Conservation (phyloP, 2,888 invertebrate species). For the Tenthredo livida region DNA sequence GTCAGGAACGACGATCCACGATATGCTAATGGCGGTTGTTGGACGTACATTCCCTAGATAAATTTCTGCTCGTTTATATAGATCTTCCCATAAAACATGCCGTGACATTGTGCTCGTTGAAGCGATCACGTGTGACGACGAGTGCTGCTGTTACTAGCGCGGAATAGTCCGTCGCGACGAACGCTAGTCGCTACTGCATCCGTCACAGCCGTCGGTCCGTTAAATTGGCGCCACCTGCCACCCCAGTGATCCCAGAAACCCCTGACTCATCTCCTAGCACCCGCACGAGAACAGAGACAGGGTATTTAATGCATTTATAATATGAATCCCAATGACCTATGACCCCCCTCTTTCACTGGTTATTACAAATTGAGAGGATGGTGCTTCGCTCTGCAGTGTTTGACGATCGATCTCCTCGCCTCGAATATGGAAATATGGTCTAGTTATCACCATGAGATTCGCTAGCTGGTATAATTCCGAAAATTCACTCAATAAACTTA, state of each 20-base stretch:
- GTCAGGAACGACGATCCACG: background rate
- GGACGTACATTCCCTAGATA: background rate
- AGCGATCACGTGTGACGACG: constrained; percentile 71
- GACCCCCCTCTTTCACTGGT: constrained; percentile 65
- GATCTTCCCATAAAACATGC: constrained; percentile 74
- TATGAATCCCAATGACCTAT: constrained; percentile 73
- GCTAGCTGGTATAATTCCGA: background rate
- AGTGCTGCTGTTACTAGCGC: constrained; percentile 40
- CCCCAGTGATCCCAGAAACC: constrained; percentile 65
- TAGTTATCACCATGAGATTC: background rate
- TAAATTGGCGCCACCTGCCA: constrained; percentile 78
- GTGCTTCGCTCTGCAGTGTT: constrained; percentile 4
- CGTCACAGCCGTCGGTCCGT: constrained; percentile 77
- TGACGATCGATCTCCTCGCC: background rate
- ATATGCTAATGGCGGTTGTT: background rate
- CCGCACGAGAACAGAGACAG: constrained; percentile 52
- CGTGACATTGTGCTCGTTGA: constrained; percentile 75
- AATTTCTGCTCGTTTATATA: constrained; percentile 54
- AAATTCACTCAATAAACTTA: constrained; percentile 15
- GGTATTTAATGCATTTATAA: constrained; percentile 76
- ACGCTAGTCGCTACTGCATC: constrained; percentile 75
- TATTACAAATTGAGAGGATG: constrained; percentile 39
- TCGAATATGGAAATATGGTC: background rate
- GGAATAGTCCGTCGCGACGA: constrained; percentile 56
- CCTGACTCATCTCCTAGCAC: constrained; percentile 59